Evolutionary conservation across 2,888 invertebrate genomes (phyloP).

Genomic region (Uloborus plumipes): DNA sequence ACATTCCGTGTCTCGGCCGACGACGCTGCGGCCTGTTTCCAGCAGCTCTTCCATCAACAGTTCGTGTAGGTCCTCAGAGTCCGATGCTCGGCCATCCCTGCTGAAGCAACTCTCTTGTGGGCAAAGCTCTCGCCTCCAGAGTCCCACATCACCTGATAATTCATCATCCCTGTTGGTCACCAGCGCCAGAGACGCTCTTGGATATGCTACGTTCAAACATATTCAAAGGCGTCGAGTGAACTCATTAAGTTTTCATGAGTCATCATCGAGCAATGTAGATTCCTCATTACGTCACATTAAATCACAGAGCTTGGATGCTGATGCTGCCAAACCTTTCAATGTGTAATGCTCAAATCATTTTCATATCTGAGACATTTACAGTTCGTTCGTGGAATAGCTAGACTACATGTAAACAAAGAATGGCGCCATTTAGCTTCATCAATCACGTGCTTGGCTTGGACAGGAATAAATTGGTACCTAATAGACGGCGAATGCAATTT

Average conservation of each 20-base stretch:
- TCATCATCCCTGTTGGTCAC: slow-evolving; percentile 66
- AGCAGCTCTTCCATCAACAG: slow-evolving; percentile 78
- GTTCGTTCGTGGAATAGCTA: too few relatives aligned
- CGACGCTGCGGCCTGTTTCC: slow-evolving; percentile 88
- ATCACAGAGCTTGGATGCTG: slow-evolving; percentile 65
- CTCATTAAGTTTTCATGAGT: slow-evolving; percentile 66
- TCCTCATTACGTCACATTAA: slow-evolving; percentile 48
- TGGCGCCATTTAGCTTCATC: too few relatives aligned
- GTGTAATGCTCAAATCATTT: slow-evolving; percentile 16
- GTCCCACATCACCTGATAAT: slow-evolving; percentile 51
- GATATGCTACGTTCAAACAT: slow-evolving; percentile 71
- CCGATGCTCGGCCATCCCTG: slow-evolving; percentile 31
- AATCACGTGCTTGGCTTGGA: too few relatives aligned
- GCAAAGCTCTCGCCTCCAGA: slow-evolving; percentile 30
- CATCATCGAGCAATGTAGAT: slow-evolving; percentile 41
- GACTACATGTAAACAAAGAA: too few relatives aligned
- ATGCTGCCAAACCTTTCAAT: slow-evolving; percentile 45
- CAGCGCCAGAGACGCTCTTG: slow-evolving; percentile 70
- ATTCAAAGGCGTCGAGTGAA: slow-evolving; percentile 69
- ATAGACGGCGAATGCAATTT: too few relatives aligned
- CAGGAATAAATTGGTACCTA: too few relatives aligned
- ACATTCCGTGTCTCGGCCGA: slow-evolving; percentile 77
- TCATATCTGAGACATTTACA: too few relatives aligned
- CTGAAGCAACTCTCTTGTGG: slow-evolving; percentile 35
- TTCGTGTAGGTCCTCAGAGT: slow-evolving; percentile 72